phyloP scores from a whole-genome alignment of 2,797 vertebrate genomes.

The Hybognathus amarus region DNA sequence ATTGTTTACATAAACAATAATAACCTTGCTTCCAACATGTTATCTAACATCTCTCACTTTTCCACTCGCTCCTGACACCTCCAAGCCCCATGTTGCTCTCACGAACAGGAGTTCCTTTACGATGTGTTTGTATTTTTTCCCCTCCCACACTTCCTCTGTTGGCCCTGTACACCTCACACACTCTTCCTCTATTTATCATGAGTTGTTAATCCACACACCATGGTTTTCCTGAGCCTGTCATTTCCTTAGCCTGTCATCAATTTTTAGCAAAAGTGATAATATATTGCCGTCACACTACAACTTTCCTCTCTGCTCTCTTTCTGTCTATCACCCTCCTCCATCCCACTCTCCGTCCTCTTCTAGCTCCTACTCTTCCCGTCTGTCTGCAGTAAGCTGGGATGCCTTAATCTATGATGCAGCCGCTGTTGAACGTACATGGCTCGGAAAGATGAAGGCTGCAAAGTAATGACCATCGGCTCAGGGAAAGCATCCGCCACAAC shows the following conservation, averaged over 20 bases:
- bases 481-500: constrained; percentile 96
- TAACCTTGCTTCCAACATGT: constrained; percentile 19
- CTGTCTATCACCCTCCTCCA: constrained; percentile 20
- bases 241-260: constrained; percentile 19
- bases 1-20: constrained; percentile 31
- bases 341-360: constrained; percentile 18
- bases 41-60: constrained; percentile 15
- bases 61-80: constrained; percentile 31
- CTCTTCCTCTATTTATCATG: constrained; percentile 17
- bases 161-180: background rate
- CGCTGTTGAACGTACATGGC: constrained; percentile 96
- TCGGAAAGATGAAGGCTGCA: constrained; percentile 94
- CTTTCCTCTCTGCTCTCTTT: constrained; percentile 17
- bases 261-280: constrained; percentile 36
- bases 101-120: constrained; percentile 30
- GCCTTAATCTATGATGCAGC: constrained; percentile 95
- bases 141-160: constrained; percentile 20
- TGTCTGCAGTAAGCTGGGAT: constrained; percentile 87
- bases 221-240: constrained; percentile 44
- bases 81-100: background rate
- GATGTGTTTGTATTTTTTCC: constrained; percentile 47
- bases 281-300: background rate
- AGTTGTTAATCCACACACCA: constrained; percentile 46
- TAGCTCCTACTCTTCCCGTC: constrained; percentile 47
- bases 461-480: constrained; percentile 94